Conservation (phyloP, 1,140 invertebrate genomes). For the Drosophila neocordata region DNA sequence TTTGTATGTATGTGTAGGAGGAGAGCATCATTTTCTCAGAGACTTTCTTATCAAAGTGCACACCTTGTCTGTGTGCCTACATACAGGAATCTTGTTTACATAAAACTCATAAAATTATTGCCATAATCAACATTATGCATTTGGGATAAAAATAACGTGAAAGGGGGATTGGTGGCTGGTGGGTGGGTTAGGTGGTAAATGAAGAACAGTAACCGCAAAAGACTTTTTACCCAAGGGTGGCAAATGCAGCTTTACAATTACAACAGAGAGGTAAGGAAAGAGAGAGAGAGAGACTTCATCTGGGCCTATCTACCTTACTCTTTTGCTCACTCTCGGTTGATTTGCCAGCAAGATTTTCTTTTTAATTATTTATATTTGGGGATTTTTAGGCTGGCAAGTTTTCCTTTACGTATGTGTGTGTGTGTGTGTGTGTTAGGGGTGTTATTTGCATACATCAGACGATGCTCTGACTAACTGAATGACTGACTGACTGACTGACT, state of each 20-base stretch:
- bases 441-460: conserved; percentile 76
- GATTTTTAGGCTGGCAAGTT: conserved; percentile 73
- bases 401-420: conserved; percentile 25
- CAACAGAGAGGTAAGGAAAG: conserved; percentile 21
- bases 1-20: conserved; percentile 9
- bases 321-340: conserved; percentile 57
- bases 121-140: conserved; percentile 82
- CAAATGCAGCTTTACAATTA: conserved; percentile 56
- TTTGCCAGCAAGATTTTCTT: conserved; percentile 79
- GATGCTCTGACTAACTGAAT: conserved; percentile 32
- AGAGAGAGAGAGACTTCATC: not conserved
- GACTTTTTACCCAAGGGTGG: conserved; percentile 28
- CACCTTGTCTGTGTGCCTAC: conserved; percentile 48
- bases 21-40: conserved; percentile 1
- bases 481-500: conserved; percentile 37
- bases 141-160: conserved; percentile 61
- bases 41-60: conserved; percentile 47
- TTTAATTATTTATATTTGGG: conserved; percentile 81
- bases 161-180: conserved; percentile 2
- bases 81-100: conserved; percentile 62
- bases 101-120: conserved; percentile 82
- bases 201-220: conserved; percentile 51
- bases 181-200: not conserved
- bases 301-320: conserved; percentile 7
- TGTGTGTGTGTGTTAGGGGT: conserved; percentile 50